Base-by-base conservation (phyloP, 2,888 invertebrate species). In the Apodemia mormo region DNA sequence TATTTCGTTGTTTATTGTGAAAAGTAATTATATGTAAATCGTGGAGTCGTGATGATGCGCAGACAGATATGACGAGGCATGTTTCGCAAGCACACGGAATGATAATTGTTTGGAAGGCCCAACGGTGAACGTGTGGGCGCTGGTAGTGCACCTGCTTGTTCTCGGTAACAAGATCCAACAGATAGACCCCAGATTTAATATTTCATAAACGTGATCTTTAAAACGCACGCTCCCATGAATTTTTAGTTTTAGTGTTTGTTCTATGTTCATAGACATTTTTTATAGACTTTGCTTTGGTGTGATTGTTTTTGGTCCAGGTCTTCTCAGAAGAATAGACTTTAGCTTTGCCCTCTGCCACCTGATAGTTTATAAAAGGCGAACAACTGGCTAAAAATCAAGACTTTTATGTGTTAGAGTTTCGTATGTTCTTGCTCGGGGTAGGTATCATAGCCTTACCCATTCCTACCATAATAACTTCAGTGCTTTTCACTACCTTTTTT, bases 1-100 rank as follows among this genome's bases (percentile, higher is more conserved):
- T 82, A 86, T 87, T 89, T 85, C 80, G 86, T 89, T 86, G 90
- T 91, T 88, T 91, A 89, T 89, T 88, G 92, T 89, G 88, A 86
- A 87, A 86, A 90, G 88, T 92, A 90, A 92, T 92, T 93, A 92
- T 91, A 92, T 92, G 92, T 91, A 92, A 93, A 93, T 92, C 85
- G 91, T 83, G 79, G 78, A 86, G 89, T 92, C 93, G 93, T 93
- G 93, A 89, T 89, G 92, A 93, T 93, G 88, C 86, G 81, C 81
- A 80, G 83, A 80, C 83, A 78, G 92, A 93, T 93, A 92, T 90
- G 91, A 92, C 91, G 86, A 85, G 79, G 88, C 90, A 87, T 88
- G 93, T 92, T 93, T 91, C 84, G 92, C 92, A 89, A 92, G 83
- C 82, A 82, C 82, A 82, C 81, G 86, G 88, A 85, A 92, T 89